A percentile compares a stretch with the other conserved stretches of the same genome.
phyloP scores from a whole-genome alignment of 2,888 invertebrate genomes.

The Megalurothrips usitatus region DNA sequence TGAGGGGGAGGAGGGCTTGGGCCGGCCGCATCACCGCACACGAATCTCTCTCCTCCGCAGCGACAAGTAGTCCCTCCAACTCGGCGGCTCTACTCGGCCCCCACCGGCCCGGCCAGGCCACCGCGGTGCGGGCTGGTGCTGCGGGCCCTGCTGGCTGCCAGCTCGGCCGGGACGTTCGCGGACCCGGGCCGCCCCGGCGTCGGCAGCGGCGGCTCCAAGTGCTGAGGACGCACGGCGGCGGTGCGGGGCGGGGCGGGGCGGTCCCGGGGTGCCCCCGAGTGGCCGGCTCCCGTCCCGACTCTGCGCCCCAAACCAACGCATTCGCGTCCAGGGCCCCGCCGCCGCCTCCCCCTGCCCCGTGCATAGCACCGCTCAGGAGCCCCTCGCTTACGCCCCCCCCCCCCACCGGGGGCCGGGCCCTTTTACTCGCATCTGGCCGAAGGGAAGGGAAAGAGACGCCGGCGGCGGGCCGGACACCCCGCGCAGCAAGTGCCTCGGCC shows the following conservation, averaged over 20 bases:
- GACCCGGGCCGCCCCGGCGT: background rate
- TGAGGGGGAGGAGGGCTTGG: conserved; percentile 37
- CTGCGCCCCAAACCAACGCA: conserved; percentile 24
- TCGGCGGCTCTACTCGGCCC: conserved; percentile 28
- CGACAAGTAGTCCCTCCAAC: conserved; percentile 30
- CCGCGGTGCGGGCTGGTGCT: conserved; percentile 47
- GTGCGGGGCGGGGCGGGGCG: conserved; percentile 27
- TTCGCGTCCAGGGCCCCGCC: background rate
- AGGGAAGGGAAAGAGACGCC: background rate
- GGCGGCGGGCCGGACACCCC: background rate
- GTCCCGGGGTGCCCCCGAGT: background rate
- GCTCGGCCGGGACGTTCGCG: conserved; percentile 30
- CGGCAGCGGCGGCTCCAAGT: conserved; percentile 7
- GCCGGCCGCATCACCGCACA: conserved; percentile 29
- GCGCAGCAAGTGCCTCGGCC: background rate
- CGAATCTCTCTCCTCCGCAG: conserved; percentile 28
- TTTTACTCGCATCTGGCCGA: background rate
- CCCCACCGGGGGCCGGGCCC: background rate
- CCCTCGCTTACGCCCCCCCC: conserved; percentile 30
- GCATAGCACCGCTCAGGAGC: conserved; percentile 30
- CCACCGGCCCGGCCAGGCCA: conserved; percentile 40
- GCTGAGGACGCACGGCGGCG: conserved; percentile 11
- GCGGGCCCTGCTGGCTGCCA: conserved; percentile 50
- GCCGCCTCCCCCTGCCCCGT: background rate
- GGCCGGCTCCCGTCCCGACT: conserved; percentile 24